Evolutionary conservation across 2,888 invertebrate species (phyloP), one percentile per base, ranked within the genome.

Genomic region (Mongoloraphidia duomilia): DNA sequence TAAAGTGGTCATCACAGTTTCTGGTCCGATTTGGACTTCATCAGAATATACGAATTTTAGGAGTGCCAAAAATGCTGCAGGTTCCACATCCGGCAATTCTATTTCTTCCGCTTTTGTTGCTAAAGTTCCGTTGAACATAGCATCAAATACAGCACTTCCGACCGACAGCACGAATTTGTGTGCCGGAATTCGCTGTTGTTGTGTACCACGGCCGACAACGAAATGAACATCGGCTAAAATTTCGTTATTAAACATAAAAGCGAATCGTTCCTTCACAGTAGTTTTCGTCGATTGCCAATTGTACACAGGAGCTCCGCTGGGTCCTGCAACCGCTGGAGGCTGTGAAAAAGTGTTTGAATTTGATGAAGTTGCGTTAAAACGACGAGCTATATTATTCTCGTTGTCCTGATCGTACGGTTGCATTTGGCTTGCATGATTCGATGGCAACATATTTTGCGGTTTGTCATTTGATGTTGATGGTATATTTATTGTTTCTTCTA

Each of bases 111-210:
- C 76, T 50, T 76, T 73, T 0, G 80, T 79, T 1, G 82, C 80
- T 58, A 84, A 65, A 1, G 80, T 80, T 34, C 88, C 85, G 61
- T 86, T 85, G 60, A 90, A 89, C 82, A 89, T 84, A 8, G 85
- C 86, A 65, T 89, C 87, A 63, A 90, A 90, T 2, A 90, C 89
- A 0, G 85, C 85, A 60, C 86, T 86, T 2, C 88, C 87, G 9
- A 85, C 82, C 0, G 85, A 84, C 36, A 90, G 65, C 0, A 90
- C 82, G 60, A 89, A 83, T 63, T 79, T 84, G 58, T 86, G 86
- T 0, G 88, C 88, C 1, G 86, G 85, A 53, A 89, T 82, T 11
- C 80, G 71, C 62, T 81, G 79, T 53, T 77, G 76, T 52, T 76
- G 76, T 0, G 72, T 74, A 42, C 79, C 83, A 58, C 80, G 78